Evolutionary conservation across 2,113 vertebrate species (phyloP).

Genomic region (Xenus cinereus): DNA sequence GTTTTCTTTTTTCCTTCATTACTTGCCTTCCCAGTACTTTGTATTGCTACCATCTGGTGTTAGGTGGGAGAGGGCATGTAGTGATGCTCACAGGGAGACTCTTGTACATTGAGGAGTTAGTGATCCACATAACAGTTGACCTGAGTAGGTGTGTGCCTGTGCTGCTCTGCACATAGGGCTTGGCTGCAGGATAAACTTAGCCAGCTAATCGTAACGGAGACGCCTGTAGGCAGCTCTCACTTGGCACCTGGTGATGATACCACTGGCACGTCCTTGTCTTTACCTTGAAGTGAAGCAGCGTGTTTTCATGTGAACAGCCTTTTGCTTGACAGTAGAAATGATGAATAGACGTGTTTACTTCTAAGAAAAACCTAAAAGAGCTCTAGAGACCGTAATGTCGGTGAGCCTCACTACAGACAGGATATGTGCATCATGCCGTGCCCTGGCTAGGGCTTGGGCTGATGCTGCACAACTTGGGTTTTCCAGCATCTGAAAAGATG

Average conservation of each 20-base stretch:
- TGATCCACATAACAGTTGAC: background rate
- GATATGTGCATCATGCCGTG: background rate
- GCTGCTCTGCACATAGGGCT: background rate
- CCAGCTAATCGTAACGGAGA: background rate
- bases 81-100: background rate
- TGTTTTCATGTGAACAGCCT: background rate
- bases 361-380: background rate
- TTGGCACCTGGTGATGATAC: background rate
- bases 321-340: background rate
- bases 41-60: background rate
- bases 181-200: background rate
- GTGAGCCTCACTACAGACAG: background rate
- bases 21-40: background rate
- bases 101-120: background rate
- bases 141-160: background rate
- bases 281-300: conserved; percentile 13
- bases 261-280: conserved; percentile 13
- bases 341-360: conserved; percentile 6
- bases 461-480: background rate
- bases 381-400: background rate
- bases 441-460: background rate
- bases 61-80: background rate
- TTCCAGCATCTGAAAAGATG: background rate
- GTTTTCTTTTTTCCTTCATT: background rate
- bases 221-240: conserved; percentile 10